A percentile compares a stretch with the other conserved stretches of the same genome.
These are phyloP conservation scores for Mnemiopsis leidyi DNA, from an alignment of 37 sponge, comb jelly and placozoan species.

Conservation along the genomic window DNA sequence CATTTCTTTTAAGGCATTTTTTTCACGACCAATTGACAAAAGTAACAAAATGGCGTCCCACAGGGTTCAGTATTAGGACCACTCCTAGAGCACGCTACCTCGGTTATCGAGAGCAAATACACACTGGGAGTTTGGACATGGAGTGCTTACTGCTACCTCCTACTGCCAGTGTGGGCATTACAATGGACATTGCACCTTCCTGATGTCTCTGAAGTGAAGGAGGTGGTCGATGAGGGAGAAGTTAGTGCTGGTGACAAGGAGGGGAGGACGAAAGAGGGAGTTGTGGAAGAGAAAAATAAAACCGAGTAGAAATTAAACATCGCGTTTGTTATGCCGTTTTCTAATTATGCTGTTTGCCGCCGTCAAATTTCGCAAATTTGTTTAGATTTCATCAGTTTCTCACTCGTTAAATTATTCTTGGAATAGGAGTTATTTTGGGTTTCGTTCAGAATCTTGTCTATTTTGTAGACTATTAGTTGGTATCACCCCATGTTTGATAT, in stretches of 20 bases:
- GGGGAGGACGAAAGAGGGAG: background rate
- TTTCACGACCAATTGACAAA: no score
- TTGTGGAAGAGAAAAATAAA: background rate
- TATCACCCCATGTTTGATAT: background rate
- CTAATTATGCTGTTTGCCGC: no score
- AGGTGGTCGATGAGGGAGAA: background rate
- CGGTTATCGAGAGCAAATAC: conserved; percentile 23
- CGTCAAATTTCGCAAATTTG: no score
- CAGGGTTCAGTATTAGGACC: background rate
- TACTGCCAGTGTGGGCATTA: conserved; percentile 58
- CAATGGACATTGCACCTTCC: conserved; percentile 47
- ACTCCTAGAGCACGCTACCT: background rate
- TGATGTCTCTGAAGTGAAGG: background rate
- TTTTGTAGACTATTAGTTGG: background rate
- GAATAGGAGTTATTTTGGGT: no score
- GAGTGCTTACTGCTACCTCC: conserved; percentile 57
- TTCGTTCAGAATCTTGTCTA: background rate
- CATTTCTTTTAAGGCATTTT: no score
- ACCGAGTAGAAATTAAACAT: conserved; percentile 1
- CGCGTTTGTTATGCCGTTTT: no score
- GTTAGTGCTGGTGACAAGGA: background rate
- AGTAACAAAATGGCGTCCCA: no score
- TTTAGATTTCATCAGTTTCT: no score
- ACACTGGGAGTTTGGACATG: conserved; percentile 58
- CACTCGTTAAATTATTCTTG: no score